A percentile compares a stretch with the other conserved stretches of the same genome.
phyloP scores from a whole-genome alignment of 2,113 vertebrate genomes.

The Tyto alba region DNA sequence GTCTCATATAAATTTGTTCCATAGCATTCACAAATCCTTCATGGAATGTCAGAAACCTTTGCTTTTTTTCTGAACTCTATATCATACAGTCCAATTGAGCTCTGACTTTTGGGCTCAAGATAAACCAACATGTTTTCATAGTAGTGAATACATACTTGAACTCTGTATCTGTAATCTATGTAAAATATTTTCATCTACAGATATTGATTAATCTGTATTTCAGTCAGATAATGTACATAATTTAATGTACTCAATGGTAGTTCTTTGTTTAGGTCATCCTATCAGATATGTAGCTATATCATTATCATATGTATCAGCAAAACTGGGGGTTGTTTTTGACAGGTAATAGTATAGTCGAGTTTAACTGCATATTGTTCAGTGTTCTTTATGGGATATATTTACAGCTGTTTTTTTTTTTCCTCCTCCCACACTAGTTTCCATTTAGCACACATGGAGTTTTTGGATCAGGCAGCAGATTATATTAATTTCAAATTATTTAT shows the following conservation, averaged over 20 bases:
- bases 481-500: conserved; percentile 14
- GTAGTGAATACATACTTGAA: background rate
- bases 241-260: background rate
- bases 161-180: background rate
- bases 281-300: background rate
- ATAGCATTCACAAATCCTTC: background rate
- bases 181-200: background rate
- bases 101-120: background rate
- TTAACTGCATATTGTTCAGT: background rate
- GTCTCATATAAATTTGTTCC: background rate
- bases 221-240: background rate
- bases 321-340: background rate
- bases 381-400: background rate
- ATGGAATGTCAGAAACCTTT: background rate
- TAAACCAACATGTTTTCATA: background rate
- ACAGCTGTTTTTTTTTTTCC: background rate
- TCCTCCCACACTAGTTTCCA: background rate
- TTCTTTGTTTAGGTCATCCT: background rate
- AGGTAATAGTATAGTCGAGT: background rate
- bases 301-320: background rate
- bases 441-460: background rate
- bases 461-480: background rate
- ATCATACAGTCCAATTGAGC: background rate
- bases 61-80: background rate
- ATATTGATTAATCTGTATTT: background rate